A percentile compares a stretch with the other conserved stretches of the same genome.
These are phyloP conservation scores for Chromis chromis DNA, from an alignment of 2,797 vertebrate species.

Conservation along the genomic window DNA sequence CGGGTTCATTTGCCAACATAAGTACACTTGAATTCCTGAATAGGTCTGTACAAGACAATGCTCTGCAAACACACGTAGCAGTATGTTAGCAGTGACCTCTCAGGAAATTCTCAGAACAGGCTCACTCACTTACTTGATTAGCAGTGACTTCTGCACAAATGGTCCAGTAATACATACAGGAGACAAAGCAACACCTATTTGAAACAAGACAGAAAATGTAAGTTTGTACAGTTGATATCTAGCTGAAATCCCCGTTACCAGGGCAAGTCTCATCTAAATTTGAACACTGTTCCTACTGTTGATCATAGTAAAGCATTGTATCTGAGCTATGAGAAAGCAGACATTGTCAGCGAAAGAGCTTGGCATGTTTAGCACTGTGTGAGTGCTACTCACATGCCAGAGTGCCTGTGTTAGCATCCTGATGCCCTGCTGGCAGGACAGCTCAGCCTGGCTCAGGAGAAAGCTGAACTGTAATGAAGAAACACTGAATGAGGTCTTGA, in stretches of 20 bases:
- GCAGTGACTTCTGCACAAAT: neutral
- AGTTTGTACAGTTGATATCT: neutral
- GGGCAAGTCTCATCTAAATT: slow-evolving; percentile 1
- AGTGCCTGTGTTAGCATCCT: slow-evolving; percentile 65
- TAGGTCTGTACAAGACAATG: slow-evolving; percentile 1
- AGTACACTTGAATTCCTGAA: neutral
- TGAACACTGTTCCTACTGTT: slow-evolving; percentile 14
- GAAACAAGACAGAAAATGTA: neutral
- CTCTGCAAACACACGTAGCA: slow-evolving; percentile 6
- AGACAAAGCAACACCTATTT: neutral
- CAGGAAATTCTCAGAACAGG: neutral
- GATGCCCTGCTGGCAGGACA: slow-evolving; percentile 53
- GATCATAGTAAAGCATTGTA: slow-evolving; percentile 24
- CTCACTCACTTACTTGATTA: neutral
- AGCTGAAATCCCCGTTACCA: neutral
- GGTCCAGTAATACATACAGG: neutral
- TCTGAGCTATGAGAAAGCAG: slow-evolving; percentile 29
- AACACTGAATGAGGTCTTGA: slow-evolving; percentile 59
- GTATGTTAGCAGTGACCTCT: neutral
- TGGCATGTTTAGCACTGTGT: slow-evolving; percentile 44
- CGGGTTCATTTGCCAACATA: neutral
- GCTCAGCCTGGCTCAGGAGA: slow-evolving; percentile 47
- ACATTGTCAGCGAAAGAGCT: slow-evolving; percentile 33
- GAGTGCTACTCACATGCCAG: slow-evolving; percentile 55
- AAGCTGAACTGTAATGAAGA: slow-evolving; percentile 60